These are phyloP conservation scores for Drosophila trichaetosa DNA, from an alignment of 2,888 invertebrate species.

Conservation along the genomic window DNA sequence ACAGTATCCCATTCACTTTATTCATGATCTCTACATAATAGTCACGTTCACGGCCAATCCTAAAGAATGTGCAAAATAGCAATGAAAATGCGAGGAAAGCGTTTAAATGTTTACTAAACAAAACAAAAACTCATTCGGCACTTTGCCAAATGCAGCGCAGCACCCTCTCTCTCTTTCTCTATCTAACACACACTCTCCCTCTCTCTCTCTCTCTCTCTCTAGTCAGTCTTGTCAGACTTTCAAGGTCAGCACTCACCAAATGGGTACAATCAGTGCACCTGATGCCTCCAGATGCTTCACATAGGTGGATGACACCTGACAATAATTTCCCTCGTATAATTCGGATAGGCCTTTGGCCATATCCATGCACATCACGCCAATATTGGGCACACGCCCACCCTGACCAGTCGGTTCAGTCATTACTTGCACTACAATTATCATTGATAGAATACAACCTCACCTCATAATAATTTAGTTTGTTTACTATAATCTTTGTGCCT, in stretches of 20 bases:
- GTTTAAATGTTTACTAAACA: neutral
- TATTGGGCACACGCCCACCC: slow-evolving; percentile 85
- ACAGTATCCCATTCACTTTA: slow-evolving; percentile 90
- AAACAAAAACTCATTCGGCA: slow-evolving; percentile 21
- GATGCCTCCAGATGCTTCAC: slow-evolving; percentile 93
- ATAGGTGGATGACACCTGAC: slow-evolving; percentile 93
- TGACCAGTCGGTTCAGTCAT: neutral
- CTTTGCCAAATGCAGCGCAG: slow-evolving; percentile 19
- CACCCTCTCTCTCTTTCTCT: neutral
- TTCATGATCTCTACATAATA: slow-evolving; percentile 88
- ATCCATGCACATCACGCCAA: slow-evolving; percentile 91
- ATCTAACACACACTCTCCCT: neutral
- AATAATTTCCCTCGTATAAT: slow-evolving; percentile 86
- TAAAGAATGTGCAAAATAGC: slow-evolving; percentile 68
- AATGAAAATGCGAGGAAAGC: neutral
- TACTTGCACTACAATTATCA: neutral
- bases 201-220: too few species aligned
- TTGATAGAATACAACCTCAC: neutral
- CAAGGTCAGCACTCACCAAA: slow-evolving; percentile 87
- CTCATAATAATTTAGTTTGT: neutral
- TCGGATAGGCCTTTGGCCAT: slow-evolving; percentile 86
- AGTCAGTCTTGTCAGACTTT: neutral
- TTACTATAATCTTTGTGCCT: neutral
- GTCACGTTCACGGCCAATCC: slow-evolving; percentile 86
- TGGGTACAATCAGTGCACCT: slow-evolving; percentile 93